Percentiles rank a stretch among this genome's conserved stretches.
Evolutionary conservation across 2,888 invertebrate species (phyloP).

Genomic region (Drosophila sordidapex): DNA sequence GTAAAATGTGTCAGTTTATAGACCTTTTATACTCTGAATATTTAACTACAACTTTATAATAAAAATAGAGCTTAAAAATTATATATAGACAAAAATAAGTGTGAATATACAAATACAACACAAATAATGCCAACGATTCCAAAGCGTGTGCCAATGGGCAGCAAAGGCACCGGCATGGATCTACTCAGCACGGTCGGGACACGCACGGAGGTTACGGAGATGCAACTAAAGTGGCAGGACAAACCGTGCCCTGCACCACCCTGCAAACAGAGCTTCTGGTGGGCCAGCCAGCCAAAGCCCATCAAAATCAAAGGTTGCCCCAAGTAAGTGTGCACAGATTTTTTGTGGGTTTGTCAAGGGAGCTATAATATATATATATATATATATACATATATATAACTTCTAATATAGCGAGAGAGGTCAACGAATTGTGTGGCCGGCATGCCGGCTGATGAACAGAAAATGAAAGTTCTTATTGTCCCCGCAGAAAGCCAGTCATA

Average conservation of each 20-base stretch:
- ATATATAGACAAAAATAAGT: conserved; percentile 38
- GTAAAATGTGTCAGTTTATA: conserved; percentile 60
- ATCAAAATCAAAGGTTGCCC: conserved; percentile 81
- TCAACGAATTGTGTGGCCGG: conserved; percentile 62
- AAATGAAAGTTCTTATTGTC: conserved; percentile 49
- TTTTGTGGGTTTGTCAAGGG: conserved; percentile 2
- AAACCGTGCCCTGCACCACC: conserved; percentile 78
- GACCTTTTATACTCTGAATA: conserved; percentile 51
- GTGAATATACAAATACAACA: conserved; percentile 7
- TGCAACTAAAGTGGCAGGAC: conserved; percentile 81
- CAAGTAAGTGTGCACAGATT: conserved; percentile 67
- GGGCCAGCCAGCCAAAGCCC: conserved; percentile 84
- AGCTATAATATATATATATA: background rate
- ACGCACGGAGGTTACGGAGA: conserved; percentile 80
- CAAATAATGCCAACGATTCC: conserved; percentile 80
- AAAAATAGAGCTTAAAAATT: conserved; percentile 40
- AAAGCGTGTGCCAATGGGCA: conserved; percentile 65
- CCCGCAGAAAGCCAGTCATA: conserved; percentile 43
- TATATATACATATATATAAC: background rate
- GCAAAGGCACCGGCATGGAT: conserved; percentile 52
- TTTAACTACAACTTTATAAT: conserved; percentile 32
- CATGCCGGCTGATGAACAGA: conserved; percentile 30
- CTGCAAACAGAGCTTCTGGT: conserved; percentile 84
- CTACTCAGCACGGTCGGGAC: conserved; percentile 57
- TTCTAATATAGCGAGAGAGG: conserved; percentile 35